Base-by-base conservation (phyloP, 2,113 vertebrate genomes). In the Oxyruncus cristatus region DNA sequence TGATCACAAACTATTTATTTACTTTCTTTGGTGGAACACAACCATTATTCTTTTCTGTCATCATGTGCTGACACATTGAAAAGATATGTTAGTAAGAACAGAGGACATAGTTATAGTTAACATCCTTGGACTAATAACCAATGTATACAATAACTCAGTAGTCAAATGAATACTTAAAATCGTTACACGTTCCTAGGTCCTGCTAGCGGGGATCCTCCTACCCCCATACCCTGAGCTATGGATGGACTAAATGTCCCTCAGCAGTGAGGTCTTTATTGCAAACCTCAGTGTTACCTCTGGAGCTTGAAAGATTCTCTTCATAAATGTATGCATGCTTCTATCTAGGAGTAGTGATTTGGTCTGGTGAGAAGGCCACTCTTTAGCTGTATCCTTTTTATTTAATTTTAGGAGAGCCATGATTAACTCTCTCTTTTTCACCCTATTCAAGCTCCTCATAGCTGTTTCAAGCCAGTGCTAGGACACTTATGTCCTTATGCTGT, bases 1-100 rank as follows among this genome's bases (percentile, higher is more conserved):
- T 81, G 49, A 83, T 85, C 59, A 66, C 70, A 73, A 63, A 30
- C 33, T 72, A 92, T 92, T 91, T 92, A 87, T 95, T 92, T 94
- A 58, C 80, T 87, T 81, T 89, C 28, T 91, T 87, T 0, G 0
- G 44, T 58, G 44, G 17, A 92, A 84, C 77, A 87, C 68, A 84
- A 58, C 37, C 58, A 41, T 92, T 91, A 68, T 89, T 93, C 68
- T 92, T 81, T 94, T 44, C 58, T 92, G 46, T 65, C 6, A 7
- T 91, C 30, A 5, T 56, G 70, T 78, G 62, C 83, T 92, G 76
- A 50, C 88, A 73, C 61, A 65, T 88, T 91, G 94, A 56, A 84
- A 91, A 91, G 61, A 89, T 52, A 37, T 12, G 14, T 79, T 84
- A 68, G 56, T 62, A 75, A 94, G 89, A 76, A 41, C 12, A 81